Percentiles rank a stretch among this genome's conserved stretches.
These are phyloP conservation scores for Tinea semifulvella DNA, from an alignment of 2,888 invertebrate genomes.

Conservation along the genomic window DNA sequence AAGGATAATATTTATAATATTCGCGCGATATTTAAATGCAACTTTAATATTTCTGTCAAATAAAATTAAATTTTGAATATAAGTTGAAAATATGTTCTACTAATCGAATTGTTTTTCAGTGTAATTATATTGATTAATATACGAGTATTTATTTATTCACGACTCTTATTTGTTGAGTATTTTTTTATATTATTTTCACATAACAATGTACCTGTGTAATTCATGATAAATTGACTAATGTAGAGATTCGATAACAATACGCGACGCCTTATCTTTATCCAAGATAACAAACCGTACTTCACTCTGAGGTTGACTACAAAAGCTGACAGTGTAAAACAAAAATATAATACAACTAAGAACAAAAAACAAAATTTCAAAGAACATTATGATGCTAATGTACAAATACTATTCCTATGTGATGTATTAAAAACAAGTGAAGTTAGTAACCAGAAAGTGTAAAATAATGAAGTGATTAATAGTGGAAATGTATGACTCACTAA, in stretches of 20 bases:
- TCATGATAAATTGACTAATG: slow-evolving; percentile 4
- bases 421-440: neutral
- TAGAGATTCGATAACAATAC: slow-evolving; percentile 7
- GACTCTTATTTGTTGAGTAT: too few relatives aligned
- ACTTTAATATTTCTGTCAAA: neutral
- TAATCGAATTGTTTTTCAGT: too few relatives aligned
- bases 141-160: too few relatives aligned
- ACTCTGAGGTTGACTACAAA: neutral
- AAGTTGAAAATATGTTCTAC: too few relatives aligned
- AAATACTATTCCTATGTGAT: too few relatives aligned
- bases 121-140: too few relatives aligned
- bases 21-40: neutral
- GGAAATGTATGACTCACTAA: neutral
- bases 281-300: slow-evolving; percentile 7
- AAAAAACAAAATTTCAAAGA: neutral
- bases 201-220: neutral
- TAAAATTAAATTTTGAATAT: neutral
- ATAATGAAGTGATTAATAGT: too few relatives aligned
- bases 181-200: too few relatives aligned
- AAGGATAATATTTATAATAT: too few relatives aligned
- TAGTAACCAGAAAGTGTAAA: neutral
- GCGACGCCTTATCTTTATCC: slow-evolving; percentile 7
- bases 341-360: neutral
- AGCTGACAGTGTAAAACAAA: slow-evolving; percentile 6
- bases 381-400: neutral